Conservation (phyloP, 2,888 invertebrate genomes). For the Helicoverpa assulta region DNA sequence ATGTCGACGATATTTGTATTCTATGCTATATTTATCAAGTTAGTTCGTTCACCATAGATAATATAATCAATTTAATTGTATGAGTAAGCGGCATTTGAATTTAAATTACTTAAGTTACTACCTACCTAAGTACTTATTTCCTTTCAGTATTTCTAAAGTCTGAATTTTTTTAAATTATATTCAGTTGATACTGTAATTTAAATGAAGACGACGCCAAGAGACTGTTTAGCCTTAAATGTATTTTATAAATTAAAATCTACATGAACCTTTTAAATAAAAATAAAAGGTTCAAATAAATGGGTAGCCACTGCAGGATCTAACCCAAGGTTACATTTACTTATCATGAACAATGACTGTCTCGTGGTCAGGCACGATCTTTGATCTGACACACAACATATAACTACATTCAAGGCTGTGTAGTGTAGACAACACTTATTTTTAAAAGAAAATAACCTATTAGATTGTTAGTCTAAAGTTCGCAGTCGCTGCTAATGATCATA, state of each 20-base stretch:
- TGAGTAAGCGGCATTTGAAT: conserved; percentile 11
- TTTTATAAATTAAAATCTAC: too few species aligned
- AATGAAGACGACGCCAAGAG: too few species aligned
- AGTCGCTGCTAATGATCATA: too few species aligned
- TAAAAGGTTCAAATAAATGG: not conserved
- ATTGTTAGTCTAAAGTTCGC: not conserved
- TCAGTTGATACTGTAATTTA: too few species aligned
- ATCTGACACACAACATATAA: conserved; percentile 8
- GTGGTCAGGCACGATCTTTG: conserved; percentile 28
- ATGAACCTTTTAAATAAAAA: not conserved
- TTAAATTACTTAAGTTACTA: not conserved
- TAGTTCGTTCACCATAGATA: conserved; percentile 43
- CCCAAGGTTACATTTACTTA: conserved; percentile 34
- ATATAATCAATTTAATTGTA: conserved; percentile 1
- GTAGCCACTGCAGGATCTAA: conserved; percentile 18
- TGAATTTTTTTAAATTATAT: too few species aligned
- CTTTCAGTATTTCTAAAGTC: not conserved
- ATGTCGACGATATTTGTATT: conserved; percentile 25
- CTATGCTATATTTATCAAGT: conserved; percentile 15
- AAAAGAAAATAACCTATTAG: not conserved
- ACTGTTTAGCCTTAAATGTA: too few species aligned
- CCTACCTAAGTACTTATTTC: not conserved
- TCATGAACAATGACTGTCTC: conserved; percentile 23
- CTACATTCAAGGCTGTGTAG: conserved; percentile 21
- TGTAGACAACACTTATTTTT: not conserved